Evolutionary conservation across 2,888 invertebrate species (phyloP), one percentile per base, ranked within the genome.

Genomic region (Ecliptopera silaceata): DNA sequence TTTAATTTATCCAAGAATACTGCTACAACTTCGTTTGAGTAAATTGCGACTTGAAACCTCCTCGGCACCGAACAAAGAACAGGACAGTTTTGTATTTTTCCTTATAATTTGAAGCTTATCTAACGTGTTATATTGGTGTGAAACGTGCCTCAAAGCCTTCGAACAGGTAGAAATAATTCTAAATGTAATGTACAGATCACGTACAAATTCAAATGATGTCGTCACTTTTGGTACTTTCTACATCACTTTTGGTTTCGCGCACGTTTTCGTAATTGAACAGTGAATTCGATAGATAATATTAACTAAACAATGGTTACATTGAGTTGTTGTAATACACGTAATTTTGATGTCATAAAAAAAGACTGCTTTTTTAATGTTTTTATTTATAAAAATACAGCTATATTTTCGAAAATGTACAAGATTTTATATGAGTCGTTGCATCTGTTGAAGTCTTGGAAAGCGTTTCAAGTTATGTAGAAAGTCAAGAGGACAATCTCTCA

Each of bases 191-290:
- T 60, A 59, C 66, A 55, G 56, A 70, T 72, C 82, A 84, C 82
- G 79, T 82, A 78, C 73, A 42, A 66, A 68, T 71, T 72, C 70
- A 72, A 71, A 71, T 41, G 22, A 61, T 68, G 63, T 61, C 65
- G 63, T 69, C 70, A 71, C 66, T 74, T 78, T 76, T 71, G 70
- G 71, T 72, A 76, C 81, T 84, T 82, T 84, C 82, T 78, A 75
- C 68, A 60, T 38, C 54, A 49, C 67, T 60, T 48, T 68, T 65
- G 68, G 69, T 76, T 77, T 74, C 72, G 72, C 63, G 66, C 79
- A 78, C 73, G 77, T 79, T 74, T 58, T 52, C 51, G 49, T 58
- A 59, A 61, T 50, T 46, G 29, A 56, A 46, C 42, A 51, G 47
- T 39, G 50, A 54, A 39, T 41, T 45, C 4, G 6, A 6, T 32